phyloP scores from a whole-genome alignment of 2,113 vertebrate genomes.

The Eupsittula cactorum region DNA sequence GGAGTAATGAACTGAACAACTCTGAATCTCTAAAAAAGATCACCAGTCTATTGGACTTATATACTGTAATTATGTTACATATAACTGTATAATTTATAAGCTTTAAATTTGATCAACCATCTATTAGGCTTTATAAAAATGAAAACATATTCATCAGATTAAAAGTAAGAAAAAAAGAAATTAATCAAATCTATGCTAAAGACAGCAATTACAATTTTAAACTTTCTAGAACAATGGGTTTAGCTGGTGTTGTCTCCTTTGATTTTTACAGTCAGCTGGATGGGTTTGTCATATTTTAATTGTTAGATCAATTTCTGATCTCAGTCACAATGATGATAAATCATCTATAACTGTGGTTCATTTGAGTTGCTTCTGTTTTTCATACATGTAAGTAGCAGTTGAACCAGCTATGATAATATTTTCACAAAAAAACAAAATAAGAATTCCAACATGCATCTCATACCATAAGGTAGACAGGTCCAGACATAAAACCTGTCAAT shows the following conservation, averaged over 20 bases:
- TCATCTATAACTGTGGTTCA: background rate
- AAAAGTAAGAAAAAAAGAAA: constrained; percentile 56
- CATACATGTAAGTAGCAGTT: background rate
- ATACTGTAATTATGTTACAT: constrained; percentile 63
- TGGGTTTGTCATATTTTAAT: background rate
- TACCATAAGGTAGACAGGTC: background rate
- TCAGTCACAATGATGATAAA: background rate
- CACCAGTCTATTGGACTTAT: constrained; percentile 59
- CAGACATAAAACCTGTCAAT: background rate
- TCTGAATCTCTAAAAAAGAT: constrained; percentile 67
- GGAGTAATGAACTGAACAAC: constrained; percentile 29
- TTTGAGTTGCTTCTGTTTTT: background rate
- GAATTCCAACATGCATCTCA: background rate
- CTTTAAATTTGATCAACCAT: constrained; percentile 72
- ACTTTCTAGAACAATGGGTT: background rate
- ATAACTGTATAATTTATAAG: constrained; percentile 71
- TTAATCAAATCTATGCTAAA: constrained; percentile 35
- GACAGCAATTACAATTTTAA: background rate
- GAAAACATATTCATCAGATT: constrained; percentile 69
- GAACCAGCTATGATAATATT: background rate
- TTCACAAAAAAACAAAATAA: background rate
- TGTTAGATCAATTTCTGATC: background rate
- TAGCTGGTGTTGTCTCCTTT: background rate
- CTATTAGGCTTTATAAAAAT: constrained; percentile 63
- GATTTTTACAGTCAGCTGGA: background rate